Evolutionary conservation across 2,888 invertebrate genomes (phyloP).

Genomic region (Ditula angustiorana): DNA sequence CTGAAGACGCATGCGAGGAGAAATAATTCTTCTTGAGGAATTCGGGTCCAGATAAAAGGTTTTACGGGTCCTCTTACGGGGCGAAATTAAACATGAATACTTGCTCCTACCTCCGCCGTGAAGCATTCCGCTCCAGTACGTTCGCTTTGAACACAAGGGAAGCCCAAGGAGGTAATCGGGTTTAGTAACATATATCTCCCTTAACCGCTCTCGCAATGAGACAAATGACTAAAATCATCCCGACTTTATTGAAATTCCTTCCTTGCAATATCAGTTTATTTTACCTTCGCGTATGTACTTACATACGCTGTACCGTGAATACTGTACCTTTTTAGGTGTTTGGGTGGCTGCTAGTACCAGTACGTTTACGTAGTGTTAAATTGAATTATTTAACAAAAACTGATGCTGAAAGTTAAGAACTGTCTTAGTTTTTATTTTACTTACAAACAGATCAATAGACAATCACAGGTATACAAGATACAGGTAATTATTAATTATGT

Average conservation of each 20-base stretch:
- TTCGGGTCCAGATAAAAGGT: conserved; percentile 75
- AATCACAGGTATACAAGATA: too few relatives aligned
- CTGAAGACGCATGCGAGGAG: conserved; percentile 39
- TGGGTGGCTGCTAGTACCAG: too few relatives aligned
- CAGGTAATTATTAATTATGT: too few relatives aligned
- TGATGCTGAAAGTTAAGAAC: too few relatives aligned
- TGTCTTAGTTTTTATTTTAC: too few relatives aligned
- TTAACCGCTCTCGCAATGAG: conserved; percentile 60
- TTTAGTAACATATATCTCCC: conserved; percentile 65
- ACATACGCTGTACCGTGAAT: background rate
- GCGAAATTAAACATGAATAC: conserved; percentile 84
- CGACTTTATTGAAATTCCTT: conserved; percentile 56
- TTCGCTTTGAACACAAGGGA: conserved; percentile 80
- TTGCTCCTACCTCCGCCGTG: conserved; percentile 81
- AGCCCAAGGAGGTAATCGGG: conserved; percentile 72
- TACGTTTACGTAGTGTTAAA: background rate
- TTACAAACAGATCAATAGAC: too few relatives aligned
- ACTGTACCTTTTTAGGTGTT: background rate
- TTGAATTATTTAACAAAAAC: too few relatives aligned
- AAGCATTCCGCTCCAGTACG: conserved; percentile 81
- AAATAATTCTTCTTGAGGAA: conserved; percentile 63
- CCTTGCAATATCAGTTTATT: conserved; percentile 38
- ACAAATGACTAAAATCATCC: conserved; percentile 64
- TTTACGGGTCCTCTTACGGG: conserved; percentile 68
- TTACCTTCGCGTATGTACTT: conserved; percentile 2